Conservation (phyloP, 2,888 invertebrate genomes). For the Epinotia brunnichana region DNA sequence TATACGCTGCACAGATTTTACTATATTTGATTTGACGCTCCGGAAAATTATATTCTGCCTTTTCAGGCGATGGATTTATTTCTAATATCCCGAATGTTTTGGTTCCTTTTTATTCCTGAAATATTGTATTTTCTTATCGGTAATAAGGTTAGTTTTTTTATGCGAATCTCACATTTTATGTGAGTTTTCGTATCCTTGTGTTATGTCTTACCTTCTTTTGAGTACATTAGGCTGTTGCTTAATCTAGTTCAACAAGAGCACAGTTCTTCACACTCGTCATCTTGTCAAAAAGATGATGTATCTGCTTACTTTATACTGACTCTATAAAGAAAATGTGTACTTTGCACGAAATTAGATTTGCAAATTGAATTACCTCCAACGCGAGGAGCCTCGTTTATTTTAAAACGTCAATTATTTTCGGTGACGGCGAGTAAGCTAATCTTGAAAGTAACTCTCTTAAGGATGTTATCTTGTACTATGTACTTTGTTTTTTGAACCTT, state of each 20-base stretch:
- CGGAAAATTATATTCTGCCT: conserved; percentile 29
- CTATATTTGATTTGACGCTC: conserved; percentile 38
- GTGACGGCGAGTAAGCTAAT: conserved; percentile 16
- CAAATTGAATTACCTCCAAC: conserved; percentile 31
- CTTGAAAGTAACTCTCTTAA: neutral
- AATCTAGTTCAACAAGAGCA: neutral
- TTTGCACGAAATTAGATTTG: conserved; percentile 34
- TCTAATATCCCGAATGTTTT: conserved; percentile 35
- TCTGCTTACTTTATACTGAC: conserved; percentile 10
- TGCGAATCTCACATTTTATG: conserved; percentile 1
- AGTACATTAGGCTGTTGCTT: too few species aligned
- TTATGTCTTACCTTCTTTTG: neutral
- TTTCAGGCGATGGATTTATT: conserved; percentile 33
- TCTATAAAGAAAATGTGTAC: conserved; percentile 12
- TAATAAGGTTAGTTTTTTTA: conserved; percentile 27
- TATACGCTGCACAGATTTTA: conserved; percentile 8
- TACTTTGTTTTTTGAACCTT: too few species aligned
- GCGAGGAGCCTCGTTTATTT: conserved; percentile 19
- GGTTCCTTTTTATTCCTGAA: conserved; percentile 12
- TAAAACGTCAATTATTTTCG: conserved; percentile 32
- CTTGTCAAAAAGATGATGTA: conserved; percentile 16
- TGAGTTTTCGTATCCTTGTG: neutral
- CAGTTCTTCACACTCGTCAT: neutral
- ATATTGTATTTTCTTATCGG: conserved; percentile 16
- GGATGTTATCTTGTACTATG: too few species aligned